Percentiles rank a stretch among this genome's conserved stretches.
These are phyloP conservation scores for Oeneis ivallda DNA, from an alignment of 2,888 invertebrate species.

Conservation along the genomic window DNA sequence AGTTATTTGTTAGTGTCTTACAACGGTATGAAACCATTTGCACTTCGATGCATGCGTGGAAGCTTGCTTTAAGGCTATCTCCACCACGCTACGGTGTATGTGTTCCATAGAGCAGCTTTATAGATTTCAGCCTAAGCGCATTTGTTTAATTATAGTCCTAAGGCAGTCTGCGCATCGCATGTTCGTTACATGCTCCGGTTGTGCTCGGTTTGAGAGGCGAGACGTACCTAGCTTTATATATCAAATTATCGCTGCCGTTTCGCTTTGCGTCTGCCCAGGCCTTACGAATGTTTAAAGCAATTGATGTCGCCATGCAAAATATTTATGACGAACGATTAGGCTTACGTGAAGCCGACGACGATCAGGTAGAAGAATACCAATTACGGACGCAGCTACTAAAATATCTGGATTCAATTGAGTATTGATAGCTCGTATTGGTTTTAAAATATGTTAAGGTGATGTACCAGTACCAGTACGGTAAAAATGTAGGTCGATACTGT, in stretches of 20 bases:
- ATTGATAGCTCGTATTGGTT: background rate
- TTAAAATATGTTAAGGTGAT: background rate
- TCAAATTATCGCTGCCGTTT: background rate
- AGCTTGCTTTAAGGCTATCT: too few relatives aligned
- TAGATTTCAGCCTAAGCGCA: too few relatives aligned
- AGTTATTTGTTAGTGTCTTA: too few relatives aligned
- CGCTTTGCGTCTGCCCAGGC: background rate
- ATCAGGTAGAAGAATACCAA: constrained; percentile 6
- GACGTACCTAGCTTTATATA: too few relatives aligned
- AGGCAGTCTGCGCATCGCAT: too few relatives aligned
- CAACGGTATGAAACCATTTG: background rate
- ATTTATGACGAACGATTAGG: constrained; percentile 26
- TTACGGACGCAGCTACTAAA: background rate
- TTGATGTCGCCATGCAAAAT: constrained; percentile 27
- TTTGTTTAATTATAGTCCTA: too few relatives aligned
- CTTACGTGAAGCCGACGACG: constrained; percentile 18
- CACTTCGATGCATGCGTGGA: background rate
- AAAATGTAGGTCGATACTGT: too few relatives aligned
- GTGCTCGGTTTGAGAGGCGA: too few relatives aligned
- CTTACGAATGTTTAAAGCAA: constrained; percentile 17
- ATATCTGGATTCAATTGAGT: background rate
- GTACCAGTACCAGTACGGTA: too few relatives aligned
- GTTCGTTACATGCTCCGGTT: too few relatives aligned
- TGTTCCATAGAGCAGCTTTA: too few relatives aligned
- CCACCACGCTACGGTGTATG: too few relatives aligned